phyloP scores from a whole-genome alignment of 1,140 invertebrate genomes.

The Brachionus sp. region DNA sequence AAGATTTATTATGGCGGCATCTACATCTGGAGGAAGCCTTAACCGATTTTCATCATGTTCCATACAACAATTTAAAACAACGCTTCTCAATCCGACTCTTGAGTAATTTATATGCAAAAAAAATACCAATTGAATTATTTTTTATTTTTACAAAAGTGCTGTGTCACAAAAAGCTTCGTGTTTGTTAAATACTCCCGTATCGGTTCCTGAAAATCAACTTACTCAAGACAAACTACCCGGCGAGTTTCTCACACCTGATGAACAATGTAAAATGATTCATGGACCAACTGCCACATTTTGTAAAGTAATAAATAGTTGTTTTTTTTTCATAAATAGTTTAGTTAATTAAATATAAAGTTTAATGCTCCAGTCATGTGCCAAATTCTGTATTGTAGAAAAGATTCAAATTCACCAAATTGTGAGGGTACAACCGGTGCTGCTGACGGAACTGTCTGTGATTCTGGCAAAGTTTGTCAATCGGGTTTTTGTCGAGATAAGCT shows the following conservation, averaged over 20 bases:
- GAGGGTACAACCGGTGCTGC: not conserved
- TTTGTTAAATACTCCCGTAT: not conserved
- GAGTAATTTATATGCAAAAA: not conserved
- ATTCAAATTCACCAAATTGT: not conserved
- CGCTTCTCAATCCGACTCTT: not conserved
- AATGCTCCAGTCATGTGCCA: not conserved
- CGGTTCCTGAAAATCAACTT: not conserved
- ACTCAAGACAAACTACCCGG: not conserved
- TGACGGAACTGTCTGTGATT: conserved; percentile 27
- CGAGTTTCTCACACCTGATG: not conserved
- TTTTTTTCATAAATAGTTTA: no score
- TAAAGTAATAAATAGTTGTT: not conserved
- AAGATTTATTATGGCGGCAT: conserved; percentile 18
- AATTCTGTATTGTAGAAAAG: not conserved
- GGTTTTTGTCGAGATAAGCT: not conserved
- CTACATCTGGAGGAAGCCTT: not conserved
- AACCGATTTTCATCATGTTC: conserved; percentile 33
- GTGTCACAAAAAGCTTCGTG: not conserved
- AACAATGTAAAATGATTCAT: conserved; percentile 40
- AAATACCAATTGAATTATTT: not conserved
- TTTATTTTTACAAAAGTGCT: not conserved
- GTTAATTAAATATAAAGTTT: no score
- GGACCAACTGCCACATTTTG: conserved; percentile 12
- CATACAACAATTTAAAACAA: not conserved
- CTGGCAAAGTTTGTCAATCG: not conserved